A percentile compares a stretch with the other conserved stretches of the same genome.
Evolutionary conservation across 2,113 vertebrate species (phyloP).

Genomic region (Gambusia affinis): DNA sequence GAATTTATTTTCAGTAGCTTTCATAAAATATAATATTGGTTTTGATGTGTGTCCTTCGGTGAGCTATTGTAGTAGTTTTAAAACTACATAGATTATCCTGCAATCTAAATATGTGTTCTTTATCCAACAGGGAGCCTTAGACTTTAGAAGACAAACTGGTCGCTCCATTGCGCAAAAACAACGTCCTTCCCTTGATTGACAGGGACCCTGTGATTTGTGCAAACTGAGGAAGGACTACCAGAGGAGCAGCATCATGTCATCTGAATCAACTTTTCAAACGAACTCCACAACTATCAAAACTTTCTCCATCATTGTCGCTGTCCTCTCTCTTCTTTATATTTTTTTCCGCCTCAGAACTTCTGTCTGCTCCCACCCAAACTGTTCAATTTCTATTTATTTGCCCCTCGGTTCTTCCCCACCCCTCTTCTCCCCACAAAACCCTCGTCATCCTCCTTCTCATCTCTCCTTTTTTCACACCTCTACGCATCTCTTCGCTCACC

Average conservation of each 20-base stretch:
- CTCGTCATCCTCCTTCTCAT: conserved; percentile 34
- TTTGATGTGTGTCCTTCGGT: conserved; percentile 5
- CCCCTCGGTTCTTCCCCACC: conserved; percentile 1
- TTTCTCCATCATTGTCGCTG: conserved; percentile 81
- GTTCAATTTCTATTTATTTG: conserved; percentile 84
- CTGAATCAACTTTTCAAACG: conserved; percentile 76
- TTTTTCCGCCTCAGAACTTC: conserved; percentile 82
- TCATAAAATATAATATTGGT: conserved; percentile 2
- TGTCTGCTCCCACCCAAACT: conserved; percentile 76
- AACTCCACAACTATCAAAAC: conserved; percentile 82
- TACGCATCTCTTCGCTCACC: conserved; percentile 59
- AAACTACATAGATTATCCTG: conserved; percentile 22
- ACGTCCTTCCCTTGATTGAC: conserved; percentile 72
- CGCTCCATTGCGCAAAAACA: conserved; percentile 64
- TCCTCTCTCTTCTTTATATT: conserved; percentile 71
- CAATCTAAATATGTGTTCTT: conserved; percentile 32
- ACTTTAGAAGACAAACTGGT: conserved; percentile 64
- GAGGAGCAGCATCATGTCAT: conserved; percentile 71
- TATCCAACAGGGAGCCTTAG: conserved; percentile 31
- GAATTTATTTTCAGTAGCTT: conserved; percentile 6
- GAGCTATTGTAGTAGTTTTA: conserved; percentile 19
- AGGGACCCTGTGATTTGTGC: conserved; percentile 62
- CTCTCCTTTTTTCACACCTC: conserved; percentile 76
- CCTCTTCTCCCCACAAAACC: not conserved
- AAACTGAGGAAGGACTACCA: conserved; percentile 72